phyloP scores from a whole-genome alignment of 2,888 invertebrate species.

The Axea sp. region DNA sequence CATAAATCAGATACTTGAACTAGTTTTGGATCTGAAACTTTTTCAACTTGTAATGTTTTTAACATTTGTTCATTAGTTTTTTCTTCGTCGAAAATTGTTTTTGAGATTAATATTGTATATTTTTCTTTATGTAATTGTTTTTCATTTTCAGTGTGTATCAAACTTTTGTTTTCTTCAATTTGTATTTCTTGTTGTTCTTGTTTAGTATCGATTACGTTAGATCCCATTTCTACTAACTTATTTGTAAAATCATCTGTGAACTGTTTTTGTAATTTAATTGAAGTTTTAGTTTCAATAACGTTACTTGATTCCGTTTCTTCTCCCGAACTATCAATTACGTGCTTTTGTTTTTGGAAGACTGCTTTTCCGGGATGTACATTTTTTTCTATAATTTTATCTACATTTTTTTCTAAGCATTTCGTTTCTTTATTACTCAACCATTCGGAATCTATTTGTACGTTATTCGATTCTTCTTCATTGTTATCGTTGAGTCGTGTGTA shows the following conservation, averaged over 20 bases:
- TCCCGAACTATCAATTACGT: conserved; percentile 28
- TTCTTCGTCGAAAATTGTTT: conserved; percentile 23
- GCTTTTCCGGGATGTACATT: conserved; percentile 23
- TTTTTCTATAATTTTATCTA: conserved; percentile 16
- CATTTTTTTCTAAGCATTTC: not conserved
- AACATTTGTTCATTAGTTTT: conserved; percentile 7
- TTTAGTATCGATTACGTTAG: not conserved
- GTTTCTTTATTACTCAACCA: too few relatives aligned
- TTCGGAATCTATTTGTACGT: not conserved
- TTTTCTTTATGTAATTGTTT: conserved; percentile 2
- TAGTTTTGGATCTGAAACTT: conserved; percentile 12
- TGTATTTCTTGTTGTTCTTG: not conserved
- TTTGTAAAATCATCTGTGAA: conserved; percentile 55
- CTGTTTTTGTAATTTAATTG: conserved; percentile 21
- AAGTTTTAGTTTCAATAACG: not conserved
- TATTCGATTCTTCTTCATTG: conserved; percentile 5
- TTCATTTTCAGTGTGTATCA: conserved; percentile 5
- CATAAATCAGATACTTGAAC: conserved; percentile 38
- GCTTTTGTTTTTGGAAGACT: conserved; percentile 54
- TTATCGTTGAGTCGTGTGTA: conserved; percentile 34
- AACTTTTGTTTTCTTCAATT: too few relatives aligned
- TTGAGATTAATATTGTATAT: not conserved
- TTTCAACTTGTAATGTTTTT: conserved; percentile 9
- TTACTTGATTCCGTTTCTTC: conserved; percentile 8
- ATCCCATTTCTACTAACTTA: conserved; percentile 6